phyloP scores from a whole-genome alignment of 1,140 invertebrate species.

The Zaprionus capensis region DNA sequence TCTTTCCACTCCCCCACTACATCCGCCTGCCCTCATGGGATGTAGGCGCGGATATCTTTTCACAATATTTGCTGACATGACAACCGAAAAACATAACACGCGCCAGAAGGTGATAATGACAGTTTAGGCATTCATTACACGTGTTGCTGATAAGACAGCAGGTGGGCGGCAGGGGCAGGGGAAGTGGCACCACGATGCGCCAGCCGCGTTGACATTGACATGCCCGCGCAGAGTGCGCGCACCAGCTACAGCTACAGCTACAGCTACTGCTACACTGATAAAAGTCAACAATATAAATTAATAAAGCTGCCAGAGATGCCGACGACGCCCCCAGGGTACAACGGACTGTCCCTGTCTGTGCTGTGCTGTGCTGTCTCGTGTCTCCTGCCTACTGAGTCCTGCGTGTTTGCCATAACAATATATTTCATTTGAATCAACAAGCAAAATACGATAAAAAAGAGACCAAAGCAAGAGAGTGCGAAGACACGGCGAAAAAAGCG shows the following conservation, averaged over 20 bases:
- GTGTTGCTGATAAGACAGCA: constrained; percentile 77
- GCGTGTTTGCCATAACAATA: constrained; percentile 80
- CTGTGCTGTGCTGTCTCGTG: constrained; percentile 46
- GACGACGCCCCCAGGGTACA: constrained; percentile 46
- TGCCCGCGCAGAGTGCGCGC: constrained; percentile 36
- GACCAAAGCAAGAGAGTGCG: not conserved
- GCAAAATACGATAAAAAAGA: constrained; percentile 39
- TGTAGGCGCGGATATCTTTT: constrained; percentile 58
- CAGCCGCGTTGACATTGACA: constrained; percentile 56
- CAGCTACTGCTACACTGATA: constrained; percentile 60
- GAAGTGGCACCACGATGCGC: not conserved
- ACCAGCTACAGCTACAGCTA: not conserved
- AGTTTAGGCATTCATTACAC: constrained; percentile 83
- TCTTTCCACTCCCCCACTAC: not conserved
- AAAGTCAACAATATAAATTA: constrained; percentile 83
- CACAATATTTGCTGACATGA: constrained; percentile 82
- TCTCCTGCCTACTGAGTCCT: constrained; percentile 16
- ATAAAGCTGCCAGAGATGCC: constrained; percentile 69
- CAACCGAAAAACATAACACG: constrained; percentile 68
- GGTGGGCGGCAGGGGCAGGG: constrained; percentile 10
- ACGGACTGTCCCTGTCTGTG: constrained; percentile 29
- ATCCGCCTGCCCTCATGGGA: not conserved
- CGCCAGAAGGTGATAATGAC: constrained; percentile 78
- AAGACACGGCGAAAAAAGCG: constrained; percentile 13
- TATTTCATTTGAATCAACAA: constrained; percentile 81